Evolutionary conservation across 2,888 invertebrate species (phyloP).

Genomic region (Patella caerulea): DNA sequence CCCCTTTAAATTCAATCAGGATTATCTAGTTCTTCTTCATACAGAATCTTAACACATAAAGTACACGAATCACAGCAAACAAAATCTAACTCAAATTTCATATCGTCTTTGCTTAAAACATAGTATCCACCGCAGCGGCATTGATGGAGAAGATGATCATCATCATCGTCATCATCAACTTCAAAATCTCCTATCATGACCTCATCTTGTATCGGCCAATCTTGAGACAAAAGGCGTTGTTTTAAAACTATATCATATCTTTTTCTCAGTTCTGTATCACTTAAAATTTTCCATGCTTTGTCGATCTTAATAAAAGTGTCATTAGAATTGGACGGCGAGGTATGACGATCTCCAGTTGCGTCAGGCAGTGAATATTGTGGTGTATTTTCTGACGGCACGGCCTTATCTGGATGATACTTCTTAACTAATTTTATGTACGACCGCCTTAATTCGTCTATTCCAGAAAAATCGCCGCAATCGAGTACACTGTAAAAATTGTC

Average conservation of each 20-base stretch:
- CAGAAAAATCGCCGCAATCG: conserved; percentile 36
- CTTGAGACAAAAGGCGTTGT: conserved; percentile 53
- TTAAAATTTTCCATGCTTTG: conserved; percentile 61
- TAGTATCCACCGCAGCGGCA: conserved; percentile 64
- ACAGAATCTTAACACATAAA: conserved; percentile 52
- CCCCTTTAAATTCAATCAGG: background rate
- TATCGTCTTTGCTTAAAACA: conserved; percentile 46
- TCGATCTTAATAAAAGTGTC: conserved; percentile 50
- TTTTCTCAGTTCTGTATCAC: conserved; percentile 47
- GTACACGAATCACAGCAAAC: conserved; percentile 65
- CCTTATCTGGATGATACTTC: conserved; percentile 55
- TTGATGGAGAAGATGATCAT: conserved; percentile 33
- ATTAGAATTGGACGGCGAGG: background rate
- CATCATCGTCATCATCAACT: conserved; percentile 27
- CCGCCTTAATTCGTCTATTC: conserved; percentile 45
- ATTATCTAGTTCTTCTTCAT: conserved; percentile 24
- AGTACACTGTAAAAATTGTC: conserved; percentile 52
- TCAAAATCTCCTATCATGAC: conserved; percentile 58
- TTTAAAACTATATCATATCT: conserved; percentile 60
- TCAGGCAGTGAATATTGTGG: background rate
- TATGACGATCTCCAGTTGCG: background rate
- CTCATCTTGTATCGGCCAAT: conserved; percentile 62
- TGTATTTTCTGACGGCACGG: background rate
- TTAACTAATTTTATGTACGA: conserved; percentile 46
- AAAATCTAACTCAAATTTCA: conserved; percentile 52